phyloP scores from a whole-genome alignment of 2,888 invertebrate genomes.

The Drosophila demipolita region DNA sequence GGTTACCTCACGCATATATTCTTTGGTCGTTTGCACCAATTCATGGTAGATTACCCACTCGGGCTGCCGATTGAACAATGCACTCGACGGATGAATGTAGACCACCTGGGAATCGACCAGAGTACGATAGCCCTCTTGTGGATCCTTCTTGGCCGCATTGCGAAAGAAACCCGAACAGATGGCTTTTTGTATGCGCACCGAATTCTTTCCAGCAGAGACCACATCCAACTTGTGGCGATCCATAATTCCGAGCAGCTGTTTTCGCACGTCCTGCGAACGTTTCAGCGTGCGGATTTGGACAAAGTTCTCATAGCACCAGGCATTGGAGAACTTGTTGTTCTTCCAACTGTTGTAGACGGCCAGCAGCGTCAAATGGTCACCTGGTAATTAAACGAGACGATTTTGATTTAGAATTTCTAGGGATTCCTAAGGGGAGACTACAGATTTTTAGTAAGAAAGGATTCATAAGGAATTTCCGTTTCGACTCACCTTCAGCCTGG shows the following conservation, averaged over 20 bases:
- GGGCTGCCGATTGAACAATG: slow-evolving; percentile 98
- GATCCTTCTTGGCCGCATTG: slow-evolving; percentile 99
- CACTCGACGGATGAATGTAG: slow-evolving; percentile 99
- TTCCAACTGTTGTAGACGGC: slow-evolving; percentile 99
- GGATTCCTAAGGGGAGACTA: neutral
- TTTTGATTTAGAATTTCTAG: neutral
- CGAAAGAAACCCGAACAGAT: slow-evolving; percentile 99
- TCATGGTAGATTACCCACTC: slow-evolving; percentile 99
- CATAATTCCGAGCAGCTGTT: slow-evolving; percentile 98
- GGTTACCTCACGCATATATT: slow-evolving; percentile 99
- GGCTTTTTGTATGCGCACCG: slow-evolving; percentile 98
- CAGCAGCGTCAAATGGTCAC: slow-evolving; percentile 98
- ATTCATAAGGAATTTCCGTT: neutral
- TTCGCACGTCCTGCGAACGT: slow-evolving; percentile 98
- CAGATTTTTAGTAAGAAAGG: neutral
- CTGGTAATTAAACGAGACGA: slow-evolving; percentile 29
- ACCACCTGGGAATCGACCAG: slow-evolving; percentile 99
- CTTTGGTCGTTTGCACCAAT: slow-evolving; percentile 98
- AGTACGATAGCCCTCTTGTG: slow-evolving; percentile 98
- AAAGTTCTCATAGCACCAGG: slow-evolving; percentile 99
- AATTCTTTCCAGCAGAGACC: slow-evolving; percentile 97
- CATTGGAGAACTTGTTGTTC: slow-evolving; percentile 99
- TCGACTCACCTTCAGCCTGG: slow-evolving; percentile 91
- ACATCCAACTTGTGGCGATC: slow-evolving; percentile 98
- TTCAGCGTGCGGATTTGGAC: slow-evolving; percentile 98